Conservation (phyloP, 2,113 vertebrate species). For the Pseudopipra pipra region DNA sequence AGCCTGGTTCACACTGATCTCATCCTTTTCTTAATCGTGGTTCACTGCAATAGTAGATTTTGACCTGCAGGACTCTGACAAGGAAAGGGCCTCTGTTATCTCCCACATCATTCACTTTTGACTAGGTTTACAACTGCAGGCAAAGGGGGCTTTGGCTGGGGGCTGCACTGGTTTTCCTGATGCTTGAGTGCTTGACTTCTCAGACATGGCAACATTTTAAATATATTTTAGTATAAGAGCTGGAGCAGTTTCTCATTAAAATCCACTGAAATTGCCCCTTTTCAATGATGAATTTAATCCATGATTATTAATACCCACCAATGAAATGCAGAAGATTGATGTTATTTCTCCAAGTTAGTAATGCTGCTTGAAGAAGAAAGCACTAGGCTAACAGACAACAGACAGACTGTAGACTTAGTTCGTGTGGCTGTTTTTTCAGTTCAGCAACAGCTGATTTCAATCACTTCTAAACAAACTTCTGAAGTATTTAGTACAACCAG, state of each 20-base stretch:
- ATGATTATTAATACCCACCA: neutral
- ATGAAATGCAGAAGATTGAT: neutral
- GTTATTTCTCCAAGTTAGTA: neutral
- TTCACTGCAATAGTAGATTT: neutral
- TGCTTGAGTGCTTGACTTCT: neutral
- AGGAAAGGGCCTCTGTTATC: neutral
- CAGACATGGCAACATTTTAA: neutral
- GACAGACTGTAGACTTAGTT: neutral
- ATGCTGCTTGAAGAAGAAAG: neutral
- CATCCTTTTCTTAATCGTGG: neutral
- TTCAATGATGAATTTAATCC: neutral
- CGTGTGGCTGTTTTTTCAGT: neutral
- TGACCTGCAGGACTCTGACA: neutral
- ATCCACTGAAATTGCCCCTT: neutral
- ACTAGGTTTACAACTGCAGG: neutral
- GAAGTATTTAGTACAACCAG: conserved; percentile 16
- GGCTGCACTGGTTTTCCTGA: neutral
- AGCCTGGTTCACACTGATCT: neutral
- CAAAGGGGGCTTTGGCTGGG: neutral
- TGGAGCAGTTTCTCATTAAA: neutral
- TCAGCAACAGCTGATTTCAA: conserved; percentile 52
- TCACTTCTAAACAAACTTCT: conserved; percentile 36
- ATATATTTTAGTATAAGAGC: neutral
- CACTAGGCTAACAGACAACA: neutral
- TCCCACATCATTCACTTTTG: neutral